Evolutionary conservation across 1,140 invertebrate genomes (phyloP).

Genomic region (Drosophila malerkotliana): DNA sequence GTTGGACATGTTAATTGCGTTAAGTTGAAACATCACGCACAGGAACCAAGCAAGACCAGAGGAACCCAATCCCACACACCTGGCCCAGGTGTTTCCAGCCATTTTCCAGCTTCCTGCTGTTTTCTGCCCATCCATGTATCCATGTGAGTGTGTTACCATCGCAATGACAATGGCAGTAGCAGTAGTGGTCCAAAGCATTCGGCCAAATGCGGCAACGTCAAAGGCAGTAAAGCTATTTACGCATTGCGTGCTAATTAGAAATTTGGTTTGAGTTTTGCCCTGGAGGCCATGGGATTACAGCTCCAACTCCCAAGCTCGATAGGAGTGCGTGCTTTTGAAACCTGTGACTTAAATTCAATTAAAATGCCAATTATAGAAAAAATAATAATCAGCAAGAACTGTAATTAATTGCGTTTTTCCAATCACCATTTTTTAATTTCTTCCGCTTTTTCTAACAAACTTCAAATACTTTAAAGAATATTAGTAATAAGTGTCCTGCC

Average conservation of each 20-base stretch:
- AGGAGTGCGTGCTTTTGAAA: slow-evolving; percentile 43
- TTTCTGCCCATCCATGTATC: not conserved
- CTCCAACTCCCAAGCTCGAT: not conserved
- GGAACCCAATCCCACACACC: not conserved
- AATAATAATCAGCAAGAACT: not conserved
- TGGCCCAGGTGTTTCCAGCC: slow-evolving; percentile 28
- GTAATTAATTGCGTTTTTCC: not conserved
- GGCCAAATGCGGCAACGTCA: slow-evolving; percentile 49
- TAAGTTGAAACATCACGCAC: slow-evolving; percentile 81
- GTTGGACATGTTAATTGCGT: slow-evolving; percentile 83
- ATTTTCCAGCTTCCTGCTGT: slow-evolving; percentile 17
- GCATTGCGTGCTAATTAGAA: slow-evolving; percentile 67
- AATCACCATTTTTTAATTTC: not conserved
- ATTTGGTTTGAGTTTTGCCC: slow-evolving; percentile 43
- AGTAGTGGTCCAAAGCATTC: slow-evolving; percentile 21
- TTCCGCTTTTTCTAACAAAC: not conserved
- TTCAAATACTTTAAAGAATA: not conserved
- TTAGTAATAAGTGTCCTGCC: slow-evolving; percentile 3
- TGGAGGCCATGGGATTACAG: not conserved
- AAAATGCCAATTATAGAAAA: slow-evolving; percentile 33
- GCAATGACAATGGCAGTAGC: slow-evolving; percentile 44
- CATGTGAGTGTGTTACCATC: slow-evolving; percentile 15
- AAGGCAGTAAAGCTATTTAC: slow-evolving; percentile 60
- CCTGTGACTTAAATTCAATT: slow-evolving; percentile 59
- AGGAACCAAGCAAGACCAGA: slow-evolving; percentile 25